phyloP scores from a whole-genome alignment of 2,888 invertebrate genomes.

The Criorhina ranunculi region DNA sequence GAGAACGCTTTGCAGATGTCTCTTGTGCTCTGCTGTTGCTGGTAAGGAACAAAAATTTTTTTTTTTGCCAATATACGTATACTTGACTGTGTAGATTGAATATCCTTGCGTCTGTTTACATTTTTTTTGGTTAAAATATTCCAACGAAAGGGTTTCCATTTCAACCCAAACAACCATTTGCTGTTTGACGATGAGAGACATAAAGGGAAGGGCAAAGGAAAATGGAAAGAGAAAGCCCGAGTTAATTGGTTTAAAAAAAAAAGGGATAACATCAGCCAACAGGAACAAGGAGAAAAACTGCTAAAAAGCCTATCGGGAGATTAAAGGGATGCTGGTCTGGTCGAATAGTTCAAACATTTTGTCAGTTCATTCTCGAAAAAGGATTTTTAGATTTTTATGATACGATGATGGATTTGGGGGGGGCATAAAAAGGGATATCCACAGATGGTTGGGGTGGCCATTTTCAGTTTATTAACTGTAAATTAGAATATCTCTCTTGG shows the following conservation, averaged over 20 bases:
- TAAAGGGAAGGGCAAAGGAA: too few relatives aligned
- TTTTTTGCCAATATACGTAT: not conserved
- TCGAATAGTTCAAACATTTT: conserved; percentile 43
- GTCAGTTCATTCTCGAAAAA: conserved; percentile 31
- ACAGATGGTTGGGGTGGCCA: conserved; percentile 4
- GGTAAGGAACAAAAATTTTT: not conserved
- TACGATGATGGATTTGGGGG: conserved; percentile 17
- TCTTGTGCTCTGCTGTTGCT: conserved; percentile 9
- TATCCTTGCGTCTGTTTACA: conserved; percentile 35
- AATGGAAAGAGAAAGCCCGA: not conserved
- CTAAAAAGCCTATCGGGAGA: not conserved
- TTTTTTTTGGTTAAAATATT: conserved; percentile 54
- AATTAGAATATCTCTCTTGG: conserved; percentile 35
- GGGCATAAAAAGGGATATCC: conserved; percentile 27
- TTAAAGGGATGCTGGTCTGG: conserved; percentile 11
- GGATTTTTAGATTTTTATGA: too few relatives aligned
- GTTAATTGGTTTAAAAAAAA: conserved; percentile 58
- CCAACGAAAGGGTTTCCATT: conserved; percentile 46
- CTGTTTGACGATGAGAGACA: conserved; percentile 29
- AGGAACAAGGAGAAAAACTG: not conserved
- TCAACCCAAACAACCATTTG: conserved; percentile 35
- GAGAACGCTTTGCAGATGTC: conserved; percentile 22
- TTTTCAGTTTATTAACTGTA: conserved; percentile 44
- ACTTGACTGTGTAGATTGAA: conserved; percentile 12
- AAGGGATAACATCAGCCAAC: not conserved